Conservation (phyloP, 1,140 invertebrate genomes). For the Drosophila ohnishii region DNA sequence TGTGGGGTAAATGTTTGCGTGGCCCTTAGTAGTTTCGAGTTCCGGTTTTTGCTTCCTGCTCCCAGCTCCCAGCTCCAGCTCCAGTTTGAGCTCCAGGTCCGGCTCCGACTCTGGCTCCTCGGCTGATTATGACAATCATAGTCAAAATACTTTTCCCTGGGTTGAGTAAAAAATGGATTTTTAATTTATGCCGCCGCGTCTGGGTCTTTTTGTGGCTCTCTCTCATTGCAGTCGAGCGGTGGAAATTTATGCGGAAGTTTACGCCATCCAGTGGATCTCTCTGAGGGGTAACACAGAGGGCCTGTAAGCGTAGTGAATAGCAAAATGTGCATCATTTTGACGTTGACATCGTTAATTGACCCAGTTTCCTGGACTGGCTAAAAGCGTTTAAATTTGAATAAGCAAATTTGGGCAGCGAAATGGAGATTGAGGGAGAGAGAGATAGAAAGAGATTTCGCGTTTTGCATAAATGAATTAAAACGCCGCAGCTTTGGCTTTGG, state of each 20-base stretch:
- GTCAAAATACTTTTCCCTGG: conserved; percentile 38
- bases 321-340: conserved; percentile 56
- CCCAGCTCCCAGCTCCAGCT: not conserved
- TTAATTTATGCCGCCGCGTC: conserved; percentile 46
- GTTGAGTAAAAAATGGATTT: conserved; percentile 38
- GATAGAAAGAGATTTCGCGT: conserved; percentile 21
- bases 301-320: conserved; percentile 16
- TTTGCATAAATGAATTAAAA: conserved; percentile 72
- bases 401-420: conserved; percentile 50
- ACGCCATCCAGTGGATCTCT: conserved; percentile 14
- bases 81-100: not conserved
- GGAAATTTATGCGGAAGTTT: conserved; percentile 60
- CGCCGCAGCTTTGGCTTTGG: conserved; percentile 40
- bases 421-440: conserved; percentile 23
- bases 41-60: not conserved
- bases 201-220: not conserved
- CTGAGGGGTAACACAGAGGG: not conserved
- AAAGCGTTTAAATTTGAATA: conserved; percentile 73
- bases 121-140: conserved; percentile 53
- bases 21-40: conserved; percentile 10
- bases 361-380: conserved; percentile 62
- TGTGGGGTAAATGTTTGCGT: conserved; percentile 30
- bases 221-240: conserved; percentile 21
- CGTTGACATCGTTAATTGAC: conserved; percentile 71
- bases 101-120: not conserved